phyloP scores from a whole-genome alignment of 1,140 invertebrate species.

The Brachionus manjavacas region DNA sequence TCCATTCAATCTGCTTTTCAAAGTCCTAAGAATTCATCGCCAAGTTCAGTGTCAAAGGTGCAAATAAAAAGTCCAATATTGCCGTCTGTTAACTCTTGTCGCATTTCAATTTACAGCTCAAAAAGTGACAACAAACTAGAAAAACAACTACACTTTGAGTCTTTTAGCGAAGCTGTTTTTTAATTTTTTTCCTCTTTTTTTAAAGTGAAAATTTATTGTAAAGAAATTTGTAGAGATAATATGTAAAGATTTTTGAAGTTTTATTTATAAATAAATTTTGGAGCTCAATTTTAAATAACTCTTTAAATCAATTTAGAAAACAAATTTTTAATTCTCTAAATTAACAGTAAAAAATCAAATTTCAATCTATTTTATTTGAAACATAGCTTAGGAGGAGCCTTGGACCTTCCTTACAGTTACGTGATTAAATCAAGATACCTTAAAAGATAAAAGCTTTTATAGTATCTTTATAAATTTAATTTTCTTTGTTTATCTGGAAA shows the following conservation, averaged over 20 bases:
- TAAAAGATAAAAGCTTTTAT: no score
- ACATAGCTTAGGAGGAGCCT: no score
- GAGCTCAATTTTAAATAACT: neutral
- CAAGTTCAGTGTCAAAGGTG: neutral
- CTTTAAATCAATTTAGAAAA: no score
- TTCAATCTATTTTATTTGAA: no score
- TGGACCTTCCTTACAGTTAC: no score
- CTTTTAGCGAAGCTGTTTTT: constrained; percentile 16
- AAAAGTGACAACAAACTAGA: neutral
- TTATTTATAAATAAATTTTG: neutral
- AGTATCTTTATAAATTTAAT: no score
- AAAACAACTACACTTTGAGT: constrained; percentile 12
- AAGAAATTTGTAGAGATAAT: neutral
- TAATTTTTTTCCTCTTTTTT: neutral
- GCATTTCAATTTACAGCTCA: constrained; percentile 2
- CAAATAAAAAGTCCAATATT: neutral
- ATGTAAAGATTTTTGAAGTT: neutral
- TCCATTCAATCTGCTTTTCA: neutral
- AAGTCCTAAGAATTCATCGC: neutral
- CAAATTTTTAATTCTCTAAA: no score
- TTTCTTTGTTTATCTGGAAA: no score
- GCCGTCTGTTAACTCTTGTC: constrained; percentile 6
- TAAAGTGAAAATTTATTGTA: neutral
- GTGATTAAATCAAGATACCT: no score
- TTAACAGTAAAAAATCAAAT: no score